phyloP scores from a whole-genome alignment of 2,888 invertebrate species.

The Lagria hirta region DNA sequence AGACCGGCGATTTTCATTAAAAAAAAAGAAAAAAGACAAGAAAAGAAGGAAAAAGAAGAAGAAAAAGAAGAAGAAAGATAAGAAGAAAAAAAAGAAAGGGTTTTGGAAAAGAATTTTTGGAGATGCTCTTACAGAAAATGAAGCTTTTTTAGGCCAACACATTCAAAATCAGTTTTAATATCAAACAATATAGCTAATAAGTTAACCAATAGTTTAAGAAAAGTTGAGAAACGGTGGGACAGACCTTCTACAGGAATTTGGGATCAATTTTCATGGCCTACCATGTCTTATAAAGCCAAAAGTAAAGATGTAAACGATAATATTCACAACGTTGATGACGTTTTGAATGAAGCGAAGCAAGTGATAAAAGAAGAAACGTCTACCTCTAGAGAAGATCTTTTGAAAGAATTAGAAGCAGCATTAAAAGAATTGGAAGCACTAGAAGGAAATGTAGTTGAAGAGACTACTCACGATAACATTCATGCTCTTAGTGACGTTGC shows the following conservation, averaged over 20 bases:
- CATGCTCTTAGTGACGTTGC: slow-evolving; percentile 1
- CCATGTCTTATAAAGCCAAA: background rate
- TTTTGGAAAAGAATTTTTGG: slow-evolving; percentile 15
- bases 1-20: slow-evolving; percentile 9
- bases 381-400: background rate
- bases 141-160: slow-evolving; percentile 16
- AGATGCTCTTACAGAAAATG: slow-evolving; percentile 2
- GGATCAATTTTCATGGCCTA: slow-evolving; percentile 10
- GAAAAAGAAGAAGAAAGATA: slow-evolving; percentile 11
- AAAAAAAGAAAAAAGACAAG: slow-evolving; percentile 5
- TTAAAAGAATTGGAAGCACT: slow-evolving; percentile 3
- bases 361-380: background rate
- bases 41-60: slow-evolving; percentile 5
- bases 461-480: background rate
- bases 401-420: slow-evolving; percentile 1
- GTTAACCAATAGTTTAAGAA: slow-evolving; percentile 2
- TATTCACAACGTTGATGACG: background rate
- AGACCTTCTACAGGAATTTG: slow-evolving; percentile 6
- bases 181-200: slow-evolving; percentile 5
- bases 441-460: slow-evolving; percentile 2
- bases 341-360: background rate
- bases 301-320: background rate
- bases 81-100: slow-evolving; percentile 13
- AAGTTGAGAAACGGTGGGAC: background rate
- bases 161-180: slow-evolving; percentile 12